Conservation (phyloP, 92 coral and sea anemone genomes). For the Bergia puertoricense region DNA sequence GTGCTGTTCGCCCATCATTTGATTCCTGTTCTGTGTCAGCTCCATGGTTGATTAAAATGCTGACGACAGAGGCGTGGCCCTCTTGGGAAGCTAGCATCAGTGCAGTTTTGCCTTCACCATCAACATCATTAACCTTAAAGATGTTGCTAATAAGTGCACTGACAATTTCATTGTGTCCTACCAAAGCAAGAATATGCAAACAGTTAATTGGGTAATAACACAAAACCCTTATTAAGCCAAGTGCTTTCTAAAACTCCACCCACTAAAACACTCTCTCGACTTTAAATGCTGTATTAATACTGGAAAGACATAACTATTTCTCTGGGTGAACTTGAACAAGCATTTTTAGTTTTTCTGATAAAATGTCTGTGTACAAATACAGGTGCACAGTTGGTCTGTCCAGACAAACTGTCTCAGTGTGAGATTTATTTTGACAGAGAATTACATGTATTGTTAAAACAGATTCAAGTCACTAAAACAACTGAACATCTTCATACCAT, state of each 20-base stretch:
- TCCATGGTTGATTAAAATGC: slow-evolving; percentile 73
- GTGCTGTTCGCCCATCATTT: slow-evolving; percentile 83
- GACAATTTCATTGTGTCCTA: slow-evolving; percentile 78
- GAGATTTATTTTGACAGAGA: too few relatives aligned
- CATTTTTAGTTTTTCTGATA: too few relatives aligned
- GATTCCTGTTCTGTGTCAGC: slow-evolving; percentile 80
- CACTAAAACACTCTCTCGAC: too few relatives aligned
- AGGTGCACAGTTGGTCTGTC: too few relatives aligned
- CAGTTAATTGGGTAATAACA: neutral
- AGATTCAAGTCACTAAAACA: too few relatives aligned
- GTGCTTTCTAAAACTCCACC: too few relatives aligned
- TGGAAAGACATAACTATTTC: too few relatives aligned
- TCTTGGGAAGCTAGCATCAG: slow-evolving; percentile 96
- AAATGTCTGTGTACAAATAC: too few relatives aligned
- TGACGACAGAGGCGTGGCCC: slow-evolving; percentile 72
- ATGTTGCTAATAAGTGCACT: slow-evolving; percentile 69
- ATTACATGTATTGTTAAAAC: too few relatives aligned
- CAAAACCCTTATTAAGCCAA: neutral
- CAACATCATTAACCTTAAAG: slow-evolving; percentile 68
- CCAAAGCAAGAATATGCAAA: neutral
- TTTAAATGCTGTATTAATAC: too few relatives aligned
- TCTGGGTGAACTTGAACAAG: too few relatives aligned
- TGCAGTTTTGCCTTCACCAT: slow-evolving; percentile 76
- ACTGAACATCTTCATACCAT: slow-evolving; percentile 56
- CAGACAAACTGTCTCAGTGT: too few relatives aligned